A percentile compares a stretch with the other conserved stretches of the same genome.
Evolutionary conservation across 2,888 invertebrate species (phyloP).

Genomic region (Drosophila neutralis): DNA sequence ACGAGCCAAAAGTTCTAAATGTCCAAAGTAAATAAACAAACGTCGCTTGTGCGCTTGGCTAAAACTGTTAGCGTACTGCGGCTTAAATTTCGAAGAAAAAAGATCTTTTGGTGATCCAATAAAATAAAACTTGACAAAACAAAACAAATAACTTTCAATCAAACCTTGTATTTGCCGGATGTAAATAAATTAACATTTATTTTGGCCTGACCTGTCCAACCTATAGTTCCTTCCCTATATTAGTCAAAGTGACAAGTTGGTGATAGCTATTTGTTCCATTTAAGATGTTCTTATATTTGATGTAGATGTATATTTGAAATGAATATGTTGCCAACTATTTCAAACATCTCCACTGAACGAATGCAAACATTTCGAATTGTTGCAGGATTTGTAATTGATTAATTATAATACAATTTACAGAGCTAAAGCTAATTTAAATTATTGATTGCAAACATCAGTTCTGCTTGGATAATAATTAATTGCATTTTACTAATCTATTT

Average conservation of each 20-base stretch:
- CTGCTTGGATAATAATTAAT: not conserved
- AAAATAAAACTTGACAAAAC: conserved; percentile 46
- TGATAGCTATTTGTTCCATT: not conserved
- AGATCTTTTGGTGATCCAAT: conserved; percentile 62
- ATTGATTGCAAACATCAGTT: not conserved
- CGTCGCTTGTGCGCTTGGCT: conserved; percentile 31
- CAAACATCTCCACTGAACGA: not conserved
- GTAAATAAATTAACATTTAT: conserved; percentile 50
- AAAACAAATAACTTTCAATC: conserved; percentile 59
- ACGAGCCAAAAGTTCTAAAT: conserved; percentile 51
- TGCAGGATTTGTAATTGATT: not conserved
- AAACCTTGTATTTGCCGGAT: conserved; percentile 43
- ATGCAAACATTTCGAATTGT: not conserved
- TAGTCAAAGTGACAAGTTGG: not conserved
- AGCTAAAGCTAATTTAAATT: not conserved
- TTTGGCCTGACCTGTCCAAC: not conserved
- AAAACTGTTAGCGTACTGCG: conserved; percentile 39
- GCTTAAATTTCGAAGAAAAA: conserved; percentile 38
- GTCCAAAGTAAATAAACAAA: conserved; percentile 72
- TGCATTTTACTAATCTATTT: not conserved
- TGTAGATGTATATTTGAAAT: not conserved
- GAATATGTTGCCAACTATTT: not conserved
- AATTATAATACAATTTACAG: not conserved
- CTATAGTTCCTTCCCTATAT: not conserved
- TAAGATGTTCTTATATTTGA: not conserved